Base-by-base conservation (phyloP, 2,113 vertebrate genomes). In the Chloebia gouldiae region DNA sequence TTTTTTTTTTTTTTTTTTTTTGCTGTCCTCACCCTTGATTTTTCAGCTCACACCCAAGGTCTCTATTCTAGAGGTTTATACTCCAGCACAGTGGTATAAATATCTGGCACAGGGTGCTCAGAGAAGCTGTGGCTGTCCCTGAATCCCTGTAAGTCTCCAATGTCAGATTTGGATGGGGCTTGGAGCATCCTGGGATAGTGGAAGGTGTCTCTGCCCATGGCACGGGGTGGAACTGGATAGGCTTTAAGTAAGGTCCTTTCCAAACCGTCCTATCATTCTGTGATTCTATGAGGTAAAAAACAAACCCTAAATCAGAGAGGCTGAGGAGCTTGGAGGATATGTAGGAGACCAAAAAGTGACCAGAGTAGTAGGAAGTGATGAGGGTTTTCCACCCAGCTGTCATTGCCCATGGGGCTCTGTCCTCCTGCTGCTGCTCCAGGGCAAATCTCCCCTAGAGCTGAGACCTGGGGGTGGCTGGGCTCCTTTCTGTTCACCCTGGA, bases 351-450 rank as follows among this genome's bases (percentile, higher is more conserved):
- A 12, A 13, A 13, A 81, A 57, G 25, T 20, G 76, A n/a, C 30
- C 3, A 1, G 33, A 22, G 25, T 15, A 35, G 7, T 35, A 21
- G 2, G 20, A 87, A 10, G 15, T 17, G 65, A 35, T 1, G 10
- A n/a, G 24, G n/a, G 17, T 8, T 79, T 14, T 73, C 57, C 70
- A 25, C 12, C 27, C 42, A 24, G 13, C 27, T 39, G 33, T 45
- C 53, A 57, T 27, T 53, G 25, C 35, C n/a, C 5, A 0, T 13
- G 2, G 7, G 19, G 28, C n/a, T 59, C 13, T 35, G 57, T 80
- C 57, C 57, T 73, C 7, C 49, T 60, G 51, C 80, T 15, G 5
- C 45, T 2, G 2, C 50, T 51, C 49, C 0, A 0, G 57, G 44
- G 45, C 6, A 65, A 60, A 73, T 37, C 28, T 28, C 5, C 19